A percentile compares a stretch with the other conserved stretches of the same genome.
phyloP scores from a whole-genome alignment of 2,888 invertebrate genomes.

The Xestia ashworthii region DNA sequence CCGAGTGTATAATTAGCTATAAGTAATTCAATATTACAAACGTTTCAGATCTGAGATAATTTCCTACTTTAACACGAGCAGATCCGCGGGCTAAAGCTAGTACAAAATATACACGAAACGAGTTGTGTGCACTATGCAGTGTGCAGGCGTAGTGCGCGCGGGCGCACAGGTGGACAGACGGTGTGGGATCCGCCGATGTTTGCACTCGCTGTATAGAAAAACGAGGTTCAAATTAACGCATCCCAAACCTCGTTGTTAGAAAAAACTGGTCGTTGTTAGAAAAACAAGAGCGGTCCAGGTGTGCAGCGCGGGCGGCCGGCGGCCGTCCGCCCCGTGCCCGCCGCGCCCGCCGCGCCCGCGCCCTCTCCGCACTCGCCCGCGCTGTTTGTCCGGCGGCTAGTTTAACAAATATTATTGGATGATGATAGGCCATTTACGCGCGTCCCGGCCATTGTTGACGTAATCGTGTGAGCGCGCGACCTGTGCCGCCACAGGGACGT shows the following conservation, averaged over 20 bases:
- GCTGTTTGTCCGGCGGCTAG: slow-evolving; percentile 61
- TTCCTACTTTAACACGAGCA: neutral
- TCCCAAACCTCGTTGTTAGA: slow-evolving; percentile 75
- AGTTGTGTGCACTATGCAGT: neutral
- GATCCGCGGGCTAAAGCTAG: neutral
- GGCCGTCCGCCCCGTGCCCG: neutral
- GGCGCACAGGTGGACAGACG: slow-evolving; percentile 44
- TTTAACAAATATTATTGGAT: slow-evolving; percentile 84
- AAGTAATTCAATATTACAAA: neutral
- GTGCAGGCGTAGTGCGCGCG: neutral
- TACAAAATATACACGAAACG: neutral
- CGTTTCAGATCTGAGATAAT: neutral
- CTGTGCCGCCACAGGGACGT: neutral
- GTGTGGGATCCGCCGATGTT: slow-evolving; percentile 66
- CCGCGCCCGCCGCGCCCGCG: neutral
- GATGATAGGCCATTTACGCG: slow-evolving; percentile 83
- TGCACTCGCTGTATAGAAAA: slow-evolving; percentile 77
- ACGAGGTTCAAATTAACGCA: slow-evolving; percentile 81
- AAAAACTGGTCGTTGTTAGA: slow-evolving; percentile 77
- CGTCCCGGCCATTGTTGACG: slow-evolving; percentile 74
- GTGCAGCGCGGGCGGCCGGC: slow-evolving; percentile 54
- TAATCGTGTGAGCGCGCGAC: slow-evolving; percentile 51
- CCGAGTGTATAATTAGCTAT: neutral
- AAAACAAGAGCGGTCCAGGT: slow-evolving; percentile 79
- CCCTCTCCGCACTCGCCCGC: neutral